Base-by-base conservation (phyloP, 2,113 vertebrate species). In the Buteo buteo region DNA sequence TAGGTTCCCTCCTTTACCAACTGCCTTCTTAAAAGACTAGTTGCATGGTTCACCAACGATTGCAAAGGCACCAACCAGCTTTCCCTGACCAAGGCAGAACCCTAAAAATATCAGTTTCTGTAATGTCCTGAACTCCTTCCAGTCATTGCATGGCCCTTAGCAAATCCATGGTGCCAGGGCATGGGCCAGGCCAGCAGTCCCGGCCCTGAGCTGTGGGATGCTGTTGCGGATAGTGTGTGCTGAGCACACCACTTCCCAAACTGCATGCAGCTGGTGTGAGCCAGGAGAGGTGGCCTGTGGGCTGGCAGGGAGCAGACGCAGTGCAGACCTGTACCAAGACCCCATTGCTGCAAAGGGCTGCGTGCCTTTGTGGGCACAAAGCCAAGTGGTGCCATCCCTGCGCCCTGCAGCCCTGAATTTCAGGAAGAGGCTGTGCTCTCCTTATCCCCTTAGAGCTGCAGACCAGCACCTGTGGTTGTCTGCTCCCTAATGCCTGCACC, bases 221-320 rank as follows among this genome's bases (percentile, higher is more conserved):
- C 44, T 83, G 45, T 16, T 81, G 26, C 1, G 5, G 34, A 32
- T 1, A 7, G 45, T 2, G 4, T 52, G 81, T 59, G 69, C 64
- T 0, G 2, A 88, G 38, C 2, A 1, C 1, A 2, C 47, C 3
- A 3, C 34, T 42, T 40, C 36, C n/a, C 0, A 0, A 31, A 66
- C 49, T 69, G 34, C 38, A 21, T 5, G 67, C 62, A 34, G 55
- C 59, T 9, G 7, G 57, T 1, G 1, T 31, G 50, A 85, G 74
- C 34, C 65, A 62, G 50, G 26, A 88, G 65, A 80, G 26, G 42
- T 42, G 52, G 42, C 38, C 61, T 21, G 18, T n/a, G 54, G 45
- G 40, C 44, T 74, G 45, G 29, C 2, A 15, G 61, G 42, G 59
- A 87, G 57, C 65, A 71, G 42, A 29, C 1, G 1, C 5, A 7